A percentile compares a stretch with the other conserved stretches of the same genome.
These are phyloP conservation scores for Nannospalax galili DNA, from an alignment of 2,113 vertebrate species.

Conservation along the genomic window DNA sequence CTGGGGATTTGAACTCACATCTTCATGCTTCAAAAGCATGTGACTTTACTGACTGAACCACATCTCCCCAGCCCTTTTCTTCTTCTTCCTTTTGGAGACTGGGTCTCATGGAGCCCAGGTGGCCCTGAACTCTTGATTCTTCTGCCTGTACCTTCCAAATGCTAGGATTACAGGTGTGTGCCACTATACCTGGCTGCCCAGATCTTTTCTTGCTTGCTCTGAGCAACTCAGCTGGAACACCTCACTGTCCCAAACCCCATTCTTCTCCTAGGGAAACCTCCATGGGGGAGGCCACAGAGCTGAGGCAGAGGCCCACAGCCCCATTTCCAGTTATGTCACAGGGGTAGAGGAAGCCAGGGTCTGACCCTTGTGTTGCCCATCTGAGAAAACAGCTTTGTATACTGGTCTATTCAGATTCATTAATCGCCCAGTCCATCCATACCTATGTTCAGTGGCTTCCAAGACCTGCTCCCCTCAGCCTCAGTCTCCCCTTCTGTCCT, in stretches of 20 bases:
- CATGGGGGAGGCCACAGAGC: neutral
- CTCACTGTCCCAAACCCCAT: neutral
- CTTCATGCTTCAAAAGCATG: neutral
- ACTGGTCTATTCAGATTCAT: neutral
- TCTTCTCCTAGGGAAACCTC: rapidly evolving
- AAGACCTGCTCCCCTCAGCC: neutral
- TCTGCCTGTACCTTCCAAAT: no score
- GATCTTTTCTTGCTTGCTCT: neutral
- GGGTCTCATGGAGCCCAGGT: neutral
- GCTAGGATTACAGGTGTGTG: neutral
- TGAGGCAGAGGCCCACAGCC: neutral
- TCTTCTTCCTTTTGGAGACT: neutral
- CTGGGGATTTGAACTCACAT: neutral
- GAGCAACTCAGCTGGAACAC: neutral
- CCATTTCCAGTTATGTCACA: neutral
- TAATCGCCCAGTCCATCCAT: rapidly evolving
- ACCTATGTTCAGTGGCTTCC: rapidly evolving
- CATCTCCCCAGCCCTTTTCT: neutral
- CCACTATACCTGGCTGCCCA: neutral
- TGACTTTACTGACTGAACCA: neutral
- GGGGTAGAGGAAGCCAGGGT: neutral
- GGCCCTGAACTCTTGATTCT: neutral
- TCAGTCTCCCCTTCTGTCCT: neutral
- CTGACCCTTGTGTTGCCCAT: neutral
- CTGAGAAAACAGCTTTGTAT: neutral